Evolutionary conservation across 2,888 invertebrate species (phyloP), one percentile per base, ranked within the genome.

Genomic region (Dendrolimus houi): DNA sequence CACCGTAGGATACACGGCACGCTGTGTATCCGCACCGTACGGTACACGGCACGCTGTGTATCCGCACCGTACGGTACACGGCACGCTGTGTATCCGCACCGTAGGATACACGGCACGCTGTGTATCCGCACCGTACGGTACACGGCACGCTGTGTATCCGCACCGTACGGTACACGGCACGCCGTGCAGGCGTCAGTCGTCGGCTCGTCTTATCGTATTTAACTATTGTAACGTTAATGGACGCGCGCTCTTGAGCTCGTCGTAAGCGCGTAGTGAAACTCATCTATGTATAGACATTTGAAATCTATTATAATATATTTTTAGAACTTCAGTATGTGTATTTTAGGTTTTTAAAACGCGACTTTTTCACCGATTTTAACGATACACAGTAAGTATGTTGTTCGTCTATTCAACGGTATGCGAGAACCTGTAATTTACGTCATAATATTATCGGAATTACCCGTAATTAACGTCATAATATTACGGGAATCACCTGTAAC

Each of bases 231-330:
- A 77, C 73, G 75, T 29, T 79, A 77, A 74, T 71, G 77, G 70
- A 74, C 76, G 73, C 77, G 77, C 83, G 79, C 77, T 74, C 6
- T 47, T 77, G 77, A 76, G 81, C 81, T 74, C 81, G 77, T 77
- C 75, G 68, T 74, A 70, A 74, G 79, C 84, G 83, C 81, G 83
- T 81, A 81, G 81, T 84, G 85, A 83, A 83, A 81, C 87, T 85
- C 86, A 86, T 86, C 80, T 86, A 85, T 87, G 87, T 88, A 88
- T 88, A 87, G 89, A 89, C 88, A 82, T 88, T 87, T 85, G 82
- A 87, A 87, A 87, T 87, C 86, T 87, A 86, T 85, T 87, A 87
- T 87, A 86, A 87, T 88, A 87, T 89, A 88, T 87, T 88, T 88
- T 88, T 87, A 87, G 87, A 88, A 77, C 86, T 87, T 87, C 87